Evolutionary conservation across 1,140 invertebrate genomes (phyloP).

Genomic region (Danaus plexippus): DNA sequence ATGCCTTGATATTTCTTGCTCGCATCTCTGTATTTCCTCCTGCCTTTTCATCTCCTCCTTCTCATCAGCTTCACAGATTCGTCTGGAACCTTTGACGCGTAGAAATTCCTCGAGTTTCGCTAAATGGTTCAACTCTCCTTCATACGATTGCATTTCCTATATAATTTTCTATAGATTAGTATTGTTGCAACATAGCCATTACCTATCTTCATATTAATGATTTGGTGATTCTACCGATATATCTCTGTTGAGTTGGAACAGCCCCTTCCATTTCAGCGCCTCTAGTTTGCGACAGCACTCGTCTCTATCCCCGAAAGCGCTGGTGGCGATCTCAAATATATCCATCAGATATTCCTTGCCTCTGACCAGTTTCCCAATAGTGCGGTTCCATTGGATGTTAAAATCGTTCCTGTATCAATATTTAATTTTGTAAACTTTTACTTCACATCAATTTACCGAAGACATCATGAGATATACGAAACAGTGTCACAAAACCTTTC

Average conservation of each 20-base stretch:
- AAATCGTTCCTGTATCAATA: slow-evolving; percentile 73
- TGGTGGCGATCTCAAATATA: slow-evolving; percentile 82
- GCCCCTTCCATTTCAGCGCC: slow-evolving; percentile 77
- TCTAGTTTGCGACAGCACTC: slow-evolving; percentile 84
- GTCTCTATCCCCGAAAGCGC: slow-evolving; percentile 84
- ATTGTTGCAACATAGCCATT: slow-evolving; percentile 6
- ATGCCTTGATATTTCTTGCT: slow-evolving; percentile 76
- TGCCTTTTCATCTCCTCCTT: slow-evolving; percentile 75
- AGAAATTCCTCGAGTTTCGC: slow-evolving; percentile 84
- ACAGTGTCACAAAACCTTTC: slow-evolving; percentile 64
- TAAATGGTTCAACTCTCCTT: slow-evolving; percentile 83
- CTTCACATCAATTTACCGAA: too few species aligned
- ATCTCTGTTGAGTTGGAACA: slow-evolving; percentile 68
- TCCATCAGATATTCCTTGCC: slow-evolving; percentile 81
- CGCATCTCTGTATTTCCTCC: slow-evolving; percentile 75
- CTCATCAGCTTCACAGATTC: slow-evolving; percentile 79
- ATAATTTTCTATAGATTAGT: neutral
- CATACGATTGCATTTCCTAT: slow-evolving; percentile 83
- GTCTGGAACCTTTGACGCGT: slow-evolving; percentile 80
- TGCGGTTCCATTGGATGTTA: slow-evolving; percentile 79
- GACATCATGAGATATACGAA: too few species aligned
- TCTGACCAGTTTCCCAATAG: slow-evolving; percentile 76
- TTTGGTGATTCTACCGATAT: slow-evolving; percentile 46
- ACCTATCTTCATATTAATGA: too few species aligned
- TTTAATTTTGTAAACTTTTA: neutral